These are phyloP conservation scores for Garrulus glandarius DNA, from an alignment of 2,797 vertebrate genomes.

Conservation along the genomic window DNA sequence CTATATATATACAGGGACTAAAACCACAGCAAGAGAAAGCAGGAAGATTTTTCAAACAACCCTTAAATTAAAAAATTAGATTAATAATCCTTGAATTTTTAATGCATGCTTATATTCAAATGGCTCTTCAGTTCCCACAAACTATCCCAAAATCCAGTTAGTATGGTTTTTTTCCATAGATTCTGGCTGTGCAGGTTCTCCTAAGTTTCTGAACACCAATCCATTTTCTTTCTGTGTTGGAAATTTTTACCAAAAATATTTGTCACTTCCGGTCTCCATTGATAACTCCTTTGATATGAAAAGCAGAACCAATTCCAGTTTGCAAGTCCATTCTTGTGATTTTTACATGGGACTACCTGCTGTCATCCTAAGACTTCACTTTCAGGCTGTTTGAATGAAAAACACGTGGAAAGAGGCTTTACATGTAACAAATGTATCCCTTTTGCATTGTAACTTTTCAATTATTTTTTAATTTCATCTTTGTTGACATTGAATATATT, in stretches of 20 bases:
- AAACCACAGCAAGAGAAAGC: neutral
- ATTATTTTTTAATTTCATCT: neutral
- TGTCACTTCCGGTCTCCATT: accelerated
- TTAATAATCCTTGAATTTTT: neutral
- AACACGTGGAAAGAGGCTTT: neutral
- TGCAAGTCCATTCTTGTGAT: neutral
- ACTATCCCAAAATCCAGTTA: neutral
- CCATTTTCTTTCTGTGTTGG: neutral
- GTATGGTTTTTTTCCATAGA: neutral
- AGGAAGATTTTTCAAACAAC: neutral
- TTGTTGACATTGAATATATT: neutral
- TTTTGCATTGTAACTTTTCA: neutral
- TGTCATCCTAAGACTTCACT: neutral
- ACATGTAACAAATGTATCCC: neutral
- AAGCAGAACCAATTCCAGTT: neutral
- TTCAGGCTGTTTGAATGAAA: neutral
- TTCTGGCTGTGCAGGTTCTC: neutral
- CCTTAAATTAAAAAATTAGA: neutral
- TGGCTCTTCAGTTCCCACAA: neutral
- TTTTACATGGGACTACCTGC: neutral
- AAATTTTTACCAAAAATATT: neutral
- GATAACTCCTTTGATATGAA: neutral
- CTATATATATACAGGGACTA: neutral
- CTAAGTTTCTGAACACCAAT: neutral
- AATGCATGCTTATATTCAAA: neutral